phyloP scores from a whole-genome alignment of 2,888 invertebrate genomes.

The Euproctis similis region DNA sequence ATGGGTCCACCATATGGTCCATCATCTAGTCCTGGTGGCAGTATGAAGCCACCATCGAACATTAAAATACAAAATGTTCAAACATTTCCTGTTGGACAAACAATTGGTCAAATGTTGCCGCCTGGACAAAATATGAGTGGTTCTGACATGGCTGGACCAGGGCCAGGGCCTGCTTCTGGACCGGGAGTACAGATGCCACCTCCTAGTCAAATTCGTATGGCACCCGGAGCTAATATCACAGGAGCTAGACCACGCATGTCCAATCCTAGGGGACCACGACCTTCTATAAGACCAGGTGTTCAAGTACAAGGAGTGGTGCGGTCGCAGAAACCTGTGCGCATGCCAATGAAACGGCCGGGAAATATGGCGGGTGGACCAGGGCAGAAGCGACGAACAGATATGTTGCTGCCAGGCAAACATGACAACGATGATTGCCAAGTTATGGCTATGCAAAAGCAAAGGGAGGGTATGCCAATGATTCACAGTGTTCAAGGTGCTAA shows the following conservation, averaged over 20 bases:
- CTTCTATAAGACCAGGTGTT: conserved; percentile 54
- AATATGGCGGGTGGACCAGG: conserved; percentile 30
- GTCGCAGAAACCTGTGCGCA: conserved; percentile 46
- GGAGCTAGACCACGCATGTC: conserved; percentile 55
- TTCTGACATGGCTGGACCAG: conserved; percentile 24
- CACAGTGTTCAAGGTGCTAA: conserved; percentile 82
- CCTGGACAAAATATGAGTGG: conserved; percentile 25
- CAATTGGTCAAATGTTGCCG: conserved; percentile 26
- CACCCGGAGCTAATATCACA: conserved; percentile 43
- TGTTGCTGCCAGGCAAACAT: conserved; percentile 80
- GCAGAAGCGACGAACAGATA: conserved; percentile 75
- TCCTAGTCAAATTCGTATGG: conserved; percentile 56
- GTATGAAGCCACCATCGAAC: conserved; percentile 46
- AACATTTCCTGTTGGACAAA: conserved; percentile 54
- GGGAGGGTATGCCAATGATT: conserved; percentile 83
- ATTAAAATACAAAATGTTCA: conserved; percentile 64
- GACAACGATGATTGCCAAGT: conserved; percentile 86
- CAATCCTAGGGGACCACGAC: conserved; percentile 43
- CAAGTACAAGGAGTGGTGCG: conserved; percentile 62
- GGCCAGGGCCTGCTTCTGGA: conserved; percentile 30
- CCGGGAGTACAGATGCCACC: conserved; percentile 46
- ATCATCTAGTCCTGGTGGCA: conserved; percentile 46
- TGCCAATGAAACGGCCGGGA: conserved; percentile 56
- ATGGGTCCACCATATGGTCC: conserved; percentile 49
- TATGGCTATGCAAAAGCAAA: conserved; percentile 83